phyloP scores from a whole-genome alignment of 2,113 vertebrate species.

The Gobio gobio region DNA sequence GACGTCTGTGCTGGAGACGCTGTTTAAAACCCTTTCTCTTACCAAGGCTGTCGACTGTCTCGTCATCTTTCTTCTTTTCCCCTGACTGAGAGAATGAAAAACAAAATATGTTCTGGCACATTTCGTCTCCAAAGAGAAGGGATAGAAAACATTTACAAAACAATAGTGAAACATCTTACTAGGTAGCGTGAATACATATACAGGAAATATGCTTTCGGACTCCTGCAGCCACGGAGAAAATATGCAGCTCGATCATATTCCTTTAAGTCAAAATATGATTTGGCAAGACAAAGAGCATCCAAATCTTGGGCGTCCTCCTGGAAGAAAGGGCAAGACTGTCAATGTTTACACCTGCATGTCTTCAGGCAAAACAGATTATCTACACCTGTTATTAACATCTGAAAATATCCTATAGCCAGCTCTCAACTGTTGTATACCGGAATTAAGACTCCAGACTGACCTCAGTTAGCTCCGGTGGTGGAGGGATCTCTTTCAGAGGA shows the following conservation, averaged over 20 bases:
- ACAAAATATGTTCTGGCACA: background rate
- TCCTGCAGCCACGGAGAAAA: conserved; percentile 92
- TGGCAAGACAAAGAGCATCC: conserved; percentile 92
- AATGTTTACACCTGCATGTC: background rate
- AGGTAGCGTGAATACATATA: conserved; percentile 99
- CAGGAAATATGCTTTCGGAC: conserved; percentile 96
- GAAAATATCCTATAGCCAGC: no score
- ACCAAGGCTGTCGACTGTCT: conserved; percentile 98
- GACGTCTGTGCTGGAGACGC: background rate
- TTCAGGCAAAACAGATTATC: background rate
- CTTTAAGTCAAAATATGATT: conserved; percentile 98
- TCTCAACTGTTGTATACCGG: no score
- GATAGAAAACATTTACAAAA: background rate
- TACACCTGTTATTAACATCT: no score
- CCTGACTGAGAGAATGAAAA: conserved; percentile 82
- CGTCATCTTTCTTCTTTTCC: conserved; percentile 98
- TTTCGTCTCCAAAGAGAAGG: background rate
- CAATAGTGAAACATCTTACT: conserved; percentile 75
- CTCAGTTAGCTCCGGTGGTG: conserved; percentile 82
- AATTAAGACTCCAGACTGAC: conserved; percentile 70
- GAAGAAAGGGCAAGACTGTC: conserved; percentile 6
- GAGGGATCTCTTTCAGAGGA: conserved; percentile 84
- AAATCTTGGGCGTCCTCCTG: conserved; percentile 94
- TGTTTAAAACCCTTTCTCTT: conserved; percentile 60
- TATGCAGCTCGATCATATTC: conserved; percentile 97